Base-by-base conservation (phyloP, 2,113 vertebrate genomes). In the Brachyhypopomus occidentalis region DNA sequence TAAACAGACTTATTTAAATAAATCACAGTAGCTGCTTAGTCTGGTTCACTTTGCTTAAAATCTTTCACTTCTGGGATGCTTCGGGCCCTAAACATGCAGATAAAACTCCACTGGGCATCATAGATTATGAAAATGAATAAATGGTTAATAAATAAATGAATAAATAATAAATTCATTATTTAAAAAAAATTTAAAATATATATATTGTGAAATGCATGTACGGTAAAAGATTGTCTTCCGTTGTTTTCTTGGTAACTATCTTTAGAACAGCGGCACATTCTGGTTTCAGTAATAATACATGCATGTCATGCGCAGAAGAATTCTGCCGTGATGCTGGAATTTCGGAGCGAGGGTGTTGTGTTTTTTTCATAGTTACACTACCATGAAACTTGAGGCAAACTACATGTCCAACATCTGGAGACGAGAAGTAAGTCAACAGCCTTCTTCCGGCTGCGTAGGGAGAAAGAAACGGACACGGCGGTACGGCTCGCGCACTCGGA, bases 1-100 rank as follows among this genome's bases (percentile, higher is more conserved):
- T 88, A 88, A 87, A 87, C 79, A 82, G 86, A 84, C 85, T 80
- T 83, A 83, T 86, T 84, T 84, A 84, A 86, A 86, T 86, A 84
- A 86, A 86, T 86, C 85, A 86, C 56, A 25, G 36, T 48, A 23
- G 52, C 81, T 75, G 52, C 81, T 75, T 30, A 76, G 60, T 82
- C 76, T 66, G 67, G 77, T 82, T 23, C 20, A 41, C 52, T 22
- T 62, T 38, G 17, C 36, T 73, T 36, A 78, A 69, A 77, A n/a
- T 75, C 64, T 73, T 60, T 77, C 41, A 74, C 5, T 30, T n/a
- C 56, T 16, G 67, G 60, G n/a, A 79, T 45, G 34, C 45, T 45
- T 19, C 48, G 75, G 71, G 78, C 22, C 70, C 41, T 23, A n/a
- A 66, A 73, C 38, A 12, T 23, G 38, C 19, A 55, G 45, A 52